Conservation (phyloP, 1,140 invertebrate genomes). For the Drosophila lacteicornis region DNA sequence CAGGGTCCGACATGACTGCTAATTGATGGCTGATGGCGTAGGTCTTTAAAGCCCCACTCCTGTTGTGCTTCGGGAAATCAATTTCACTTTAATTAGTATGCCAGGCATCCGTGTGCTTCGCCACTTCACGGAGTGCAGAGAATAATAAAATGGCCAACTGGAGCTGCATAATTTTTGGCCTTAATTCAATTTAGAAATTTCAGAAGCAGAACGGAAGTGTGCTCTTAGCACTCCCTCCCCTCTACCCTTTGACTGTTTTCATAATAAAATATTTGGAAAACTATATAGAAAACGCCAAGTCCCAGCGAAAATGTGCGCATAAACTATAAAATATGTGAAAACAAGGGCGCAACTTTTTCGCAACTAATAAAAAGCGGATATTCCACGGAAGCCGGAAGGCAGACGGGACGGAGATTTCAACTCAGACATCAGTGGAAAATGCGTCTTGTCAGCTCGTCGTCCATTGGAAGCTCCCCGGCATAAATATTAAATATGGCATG, state of each 20-base stretch:
- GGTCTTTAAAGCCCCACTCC: neutral
- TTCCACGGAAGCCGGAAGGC: slow-evolving; percentile 16
- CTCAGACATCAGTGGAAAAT: slow-evolving; percentile 49
- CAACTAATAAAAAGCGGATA: slow-evolving; percentile 69
- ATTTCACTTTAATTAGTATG: slow-evolving; percentile 74
- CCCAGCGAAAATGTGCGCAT: slow-evolving; percentile 53
- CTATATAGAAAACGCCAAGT: slow-evolving; percentile 18
- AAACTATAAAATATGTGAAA: slow-evolving; percentile 55
- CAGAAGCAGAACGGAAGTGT: slow-evolving; percentile 44
- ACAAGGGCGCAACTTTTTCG: slow-evolving; percentile 38
- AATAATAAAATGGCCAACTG: slow-evolving; percentile 36
- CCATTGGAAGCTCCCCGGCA: slow-evolving; percentile 42
- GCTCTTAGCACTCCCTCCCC: slow-evolving; percentile 15
- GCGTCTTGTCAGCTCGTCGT: slow-evolving; percentile 54
- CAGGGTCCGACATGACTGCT: slow-evolving; percentile 6
- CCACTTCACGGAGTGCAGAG: slow-evolving; percentile 10
- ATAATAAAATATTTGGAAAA: slow-evolving; percentile 35
- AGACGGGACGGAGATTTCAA: neutral
- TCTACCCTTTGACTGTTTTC: slow-evolving; percentile 14
- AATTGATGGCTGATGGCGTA: slow-evolving; percentile 28
- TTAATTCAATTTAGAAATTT: slow-evolving; percentile 74
- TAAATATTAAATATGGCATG: slow-evolving; percentile 80
- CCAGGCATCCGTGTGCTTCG: slow-evolving; percentile 37
- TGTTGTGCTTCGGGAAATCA: slow-evolving; percentile 40
- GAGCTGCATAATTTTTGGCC: slow-evolving; percentile 71